Conservation (phyloP, 64 coral and sea anemone genomes). For the Montipora efflorescens region DNA sequence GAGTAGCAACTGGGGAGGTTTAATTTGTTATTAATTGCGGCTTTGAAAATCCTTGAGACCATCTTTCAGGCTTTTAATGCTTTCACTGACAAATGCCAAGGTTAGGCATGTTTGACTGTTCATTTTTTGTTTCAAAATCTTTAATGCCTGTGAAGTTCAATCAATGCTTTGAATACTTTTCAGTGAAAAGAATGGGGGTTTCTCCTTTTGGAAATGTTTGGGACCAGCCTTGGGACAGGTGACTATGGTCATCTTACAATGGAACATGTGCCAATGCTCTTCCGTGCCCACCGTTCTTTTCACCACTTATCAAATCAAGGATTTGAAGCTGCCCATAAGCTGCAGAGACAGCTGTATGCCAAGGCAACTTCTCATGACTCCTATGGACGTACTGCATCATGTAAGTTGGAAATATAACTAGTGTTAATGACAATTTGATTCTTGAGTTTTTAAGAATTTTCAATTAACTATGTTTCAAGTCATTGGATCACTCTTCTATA, state of each 20-base stretch:
- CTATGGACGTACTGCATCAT: background rate
- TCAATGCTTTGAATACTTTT: conserved; percentile 21
- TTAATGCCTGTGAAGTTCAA: background rate
- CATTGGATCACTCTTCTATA: background rate
- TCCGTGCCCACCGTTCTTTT: background rate
- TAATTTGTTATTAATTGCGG: background rate
- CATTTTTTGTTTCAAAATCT: too few relatives aligned
- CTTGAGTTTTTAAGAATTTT: background rate
- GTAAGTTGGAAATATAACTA: conserved; percentile 12
- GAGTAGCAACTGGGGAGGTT: background rate
- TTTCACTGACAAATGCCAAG: too few relatives aligned
- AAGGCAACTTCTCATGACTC: conserved; percentile 34
- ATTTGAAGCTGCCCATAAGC: conserved; percentile 20
- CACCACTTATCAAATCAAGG: conserved; percentile 31
- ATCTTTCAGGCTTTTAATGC: too few relatives aligned
- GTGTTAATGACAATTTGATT: background rate
- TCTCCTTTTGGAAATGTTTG: conserved; percentile 36
- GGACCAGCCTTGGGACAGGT: conserved; percentile 37
- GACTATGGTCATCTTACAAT: conserved; percentile 55
- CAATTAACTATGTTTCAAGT: background rate
- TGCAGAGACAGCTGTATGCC: conserved; percentile 42
- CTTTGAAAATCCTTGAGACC: too few relatives aligned
- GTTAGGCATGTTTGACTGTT: too few relatives aligned
- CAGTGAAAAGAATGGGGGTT: conserved; percentile 65
- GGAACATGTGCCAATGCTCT: conserved; percentile 35